These are phyloP conservation scores for Petrocephalus zakoni DNA, from an alignment of 2,113 vertebrate species.

Conservation along the genomic window DNA sequence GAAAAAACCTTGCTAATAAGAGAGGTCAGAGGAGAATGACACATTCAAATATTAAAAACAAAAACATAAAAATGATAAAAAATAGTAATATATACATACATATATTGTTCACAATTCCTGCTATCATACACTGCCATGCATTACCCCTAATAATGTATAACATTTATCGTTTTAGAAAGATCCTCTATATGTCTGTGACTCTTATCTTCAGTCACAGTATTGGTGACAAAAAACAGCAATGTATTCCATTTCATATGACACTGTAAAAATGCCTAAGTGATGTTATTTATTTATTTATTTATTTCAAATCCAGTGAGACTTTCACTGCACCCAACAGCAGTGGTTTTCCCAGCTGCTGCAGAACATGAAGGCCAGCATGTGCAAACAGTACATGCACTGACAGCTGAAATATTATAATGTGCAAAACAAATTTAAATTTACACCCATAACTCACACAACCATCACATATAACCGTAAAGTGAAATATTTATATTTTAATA, in stretches of 20 bases:
- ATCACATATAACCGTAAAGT: neutral
- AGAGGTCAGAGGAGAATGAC: neutral
- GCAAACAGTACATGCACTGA: neutral
- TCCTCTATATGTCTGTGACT: neutral
- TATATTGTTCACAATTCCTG: neutral
- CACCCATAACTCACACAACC: neutral
- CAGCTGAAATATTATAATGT: neutral
- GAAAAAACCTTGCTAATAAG: neutral
- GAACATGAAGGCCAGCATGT: neutral
- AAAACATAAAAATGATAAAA: neutral
- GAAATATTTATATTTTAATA: neutral
- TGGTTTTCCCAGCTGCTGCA: neutral
- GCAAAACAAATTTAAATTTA: neutral
- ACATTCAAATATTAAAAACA: neutral
- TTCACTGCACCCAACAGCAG: neutral
- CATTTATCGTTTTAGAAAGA: neutral
- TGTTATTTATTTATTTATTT: neutral
- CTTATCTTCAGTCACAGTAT: neutral
- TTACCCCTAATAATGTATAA: neutral
- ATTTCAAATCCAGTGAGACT: neutral
- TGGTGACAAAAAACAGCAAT: neutral
- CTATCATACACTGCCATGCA: neutral
- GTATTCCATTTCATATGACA: neutral
- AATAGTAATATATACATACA: neutral
- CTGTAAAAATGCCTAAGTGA: neutral